Conservation (phyloP, 2,797 vertebrate genomes). For the Buceros bicornis region DNA sequence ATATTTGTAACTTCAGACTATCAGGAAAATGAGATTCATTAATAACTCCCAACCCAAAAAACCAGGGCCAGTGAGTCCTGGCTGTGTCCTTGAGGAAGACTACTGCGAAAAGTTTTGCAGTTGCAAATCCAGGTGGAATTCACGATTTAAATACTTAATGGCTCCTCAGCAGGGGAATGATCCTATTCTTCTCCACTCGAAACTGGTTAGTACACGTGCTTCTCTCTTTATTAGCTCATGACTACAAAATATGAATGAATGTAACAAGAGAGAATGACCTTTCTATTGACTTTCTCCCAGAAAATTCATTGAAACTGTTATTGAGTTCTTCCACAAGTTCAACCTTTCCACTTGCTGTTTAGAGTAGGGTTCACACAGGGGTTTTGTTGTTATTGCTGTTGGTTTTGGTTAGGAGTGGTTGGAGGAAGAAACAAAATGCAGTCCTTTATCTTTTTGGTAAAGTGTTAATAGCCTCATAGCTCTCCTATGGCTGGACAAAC, state of each 20-base stretch:
- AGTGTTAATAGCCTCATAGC: neutral
- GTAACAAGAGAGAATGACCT: neutral
- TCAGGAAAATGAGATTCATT: too few species aligned
- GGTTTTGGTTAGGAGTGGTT: neutral
- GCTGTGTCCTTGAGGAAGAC: neutral
- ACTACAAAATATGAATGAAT: neutral
- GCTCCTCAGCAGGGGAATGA: constrained; percentile 62
- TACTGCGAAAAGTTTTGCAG: neutral
- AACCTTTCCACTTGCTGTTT: neutral
- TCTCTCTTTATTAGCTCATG: neutral
- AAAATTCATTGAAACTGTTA: neutral
- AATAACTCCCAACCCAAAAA: rapidly evolving
- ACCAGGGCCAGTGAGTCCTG: neutral
- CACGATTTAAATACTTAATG: constrained; percentile 78
- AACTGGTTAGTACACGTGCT: constrained; percentile 75
- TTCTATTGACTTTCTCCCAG: neutral
- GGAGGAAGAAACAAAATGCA: neutral
- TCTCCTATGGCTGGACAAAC: neutral
- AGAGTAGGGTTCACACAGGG: neutral
- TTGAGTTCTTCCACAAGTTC: neutral
- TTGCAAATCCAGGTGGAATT: neutral
- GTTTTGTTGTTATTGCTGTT: neutral
- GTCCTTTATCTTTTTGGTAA: neutral
- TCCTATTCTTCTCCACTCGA: constrained; percentile 75
- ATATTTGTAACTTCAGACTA: neutral